Evolutionary conservation across 2,797 vertebrate species (phyloP), one percentile per base, ranked within the genome.

Genomic region (Gymnopithys bicolor): DNA sequence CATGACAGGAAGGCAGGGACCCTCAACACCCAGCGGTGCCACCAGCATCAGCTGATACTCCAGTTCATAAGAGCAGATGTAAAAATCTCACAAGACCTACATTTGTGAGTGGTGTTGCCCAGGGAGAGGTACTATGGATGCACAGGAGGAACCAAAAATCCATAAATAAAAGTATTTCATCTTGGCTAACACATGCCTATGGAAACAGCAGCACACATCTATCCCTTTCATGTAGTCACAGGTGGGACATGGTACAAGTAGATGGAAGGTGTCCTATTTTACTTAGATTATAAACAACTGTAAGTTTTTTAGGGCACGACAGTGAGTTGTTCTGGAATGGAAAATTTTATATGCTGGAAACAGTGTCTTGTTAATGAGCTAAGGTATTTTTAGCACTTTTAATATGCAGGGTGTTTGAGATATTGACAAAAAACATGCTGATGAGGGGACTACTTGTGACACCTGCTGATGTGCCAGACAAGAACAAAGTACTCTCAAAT

Each of bases 321-420:
- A 69, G 71, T 49, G 41, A 49, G 33, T 68, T 1, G 2, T 68
- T 55, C 59, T 53, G 84, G 48, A 81, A 60, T 55, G 80, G 86
- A 93, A 88, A 94, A 76, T 41, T 66, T 92, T 78, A 59, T 86
- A 53, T 49, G 69, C 62, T 91, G 70, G 62, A 95, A 97, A 92
- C 1, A 87, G 68, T 52, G 41, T 60, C 69, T 91, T 2, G 25
- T 82, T 94, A 94, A 94, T 77, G 76, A 95, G 63, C 45, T 66
- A 56, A 63, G 53, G 43, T 74, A 89, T 79, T 89, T 91, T 77
- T 73, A 87, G 53, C 55, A 81, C 64, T 82, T 89, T 84, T 87
- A 89, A 87, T 69, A 91, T 83, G 15, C 33, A 32, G 13, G 13
- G 39, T 85, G 60, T 75, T 82, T 67, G 87, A 95, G 68, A 70